Base-by-base conservation (phyloP, 2,888 invertebrate species). In the Troides helena region DNA sequence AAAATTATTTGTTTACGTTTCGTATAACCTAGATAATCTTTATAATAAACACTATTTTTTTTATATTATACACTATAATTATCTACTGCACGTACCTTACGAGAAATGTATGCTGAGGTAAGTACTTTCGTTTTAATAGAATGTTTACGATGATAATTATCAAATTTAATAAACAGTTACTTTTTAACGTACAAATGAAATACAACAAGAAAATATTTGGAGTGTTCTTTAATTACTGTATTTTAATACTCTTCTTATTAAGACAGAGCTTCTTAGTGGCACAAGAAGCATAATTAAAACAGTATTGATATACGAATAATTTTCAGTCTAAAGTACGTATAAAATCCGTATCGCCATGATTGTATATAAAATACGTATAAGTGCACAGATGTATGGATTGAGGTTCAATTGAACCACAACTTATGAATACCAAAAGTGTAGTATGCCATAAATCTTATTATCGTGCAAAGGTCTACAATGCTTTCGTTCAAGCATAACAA, bases 391-490 rank as follows among this genome's bases (percentile, higher is more conserved):
- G 12, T 17, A 12, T 46, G 14, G 30, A 30, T 30, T 30, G 30
- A 30, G 30, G 30, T 43, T 43, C 12, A 43, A 1, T 10, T 43
- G 8, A 10, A 43, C 1, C 30, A 30, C 30, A 30, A 30, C 62
- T 46, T 12, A 12, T 50, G 58, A 43, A 17, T 30, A 30, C n/a
- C 39, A 62, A 53, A 62, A 39, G 36, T 58, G 57, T 39, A 18
- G 39, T 56, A 25, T 30, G 36, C 25, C 62, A 68, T 59, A 59
- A 68, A 64, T 53, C 59, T 50, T 68, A 57, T 50, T 57, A 64
- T 10, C 36, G 18, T 43, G 21, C 63, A 64, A 59, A 63, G 30
- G 59, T 68, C 12, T 30, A 30, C 30, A 30, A 30, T 63, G 50
- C 5, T 21, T 21, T 21, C n/a, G 57, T 10, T 7, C 18, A 56